A percentile compares a stretch with the other conserved stretches of the same genome.
These are phyloP conservation scores for Tenodera sinensis DNA, from an alignment of 2,888 invertebrate species.

Conservation along the genomic window DNA sequence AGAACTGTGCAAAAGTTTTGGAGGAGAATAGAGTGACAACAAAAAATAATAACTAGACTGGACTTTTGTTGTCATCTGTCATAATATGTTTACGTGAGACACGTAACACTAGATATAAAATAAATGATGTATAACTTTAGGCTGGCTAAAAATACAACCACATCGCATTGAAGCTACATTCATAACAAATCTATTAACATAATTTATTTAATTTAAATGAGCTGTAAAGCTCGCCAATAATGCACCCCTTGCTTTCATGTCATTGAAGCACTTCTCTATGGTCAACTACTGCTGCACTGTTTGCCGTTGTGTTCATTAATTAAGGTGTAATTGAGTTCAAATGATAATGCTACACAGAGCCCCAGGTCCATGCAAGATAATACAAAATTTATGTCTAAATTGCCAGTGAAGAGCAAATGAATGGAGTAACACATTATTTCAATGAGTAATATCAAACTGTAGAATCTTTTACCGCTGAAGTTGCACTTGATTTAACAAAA, in stretches of 20 bases:
- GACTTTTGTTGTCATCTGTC: too few relatives aligned
- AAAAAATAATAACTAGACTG: too few relatives aligned
- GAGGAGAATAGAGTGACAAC: too few relatives aligned
- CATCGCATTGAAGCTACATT: too few relatives aligned
- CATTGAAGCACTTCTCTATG: neutral
- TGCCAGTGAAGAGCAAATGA: conserved; percentile 13
- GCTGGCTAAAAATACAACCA: too few relatives aligned
- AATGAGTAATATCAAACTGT: conserved; percentile 14
- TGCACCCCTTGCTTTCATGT: neutral
- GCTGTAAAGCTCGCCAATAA: neutral
- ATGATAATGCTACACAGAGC: conserved; percentile 9
- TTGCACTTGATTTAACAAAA: conserved; percentile 4
- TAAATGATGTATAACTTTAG: too few relatives aligned
- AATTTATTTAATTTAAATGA: neutral
- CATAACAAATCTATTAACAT: too few relatives aligned
- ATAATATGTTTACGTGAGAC: too few relatives aligned
- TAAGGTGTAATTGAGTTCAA: conserved; percentile 22
- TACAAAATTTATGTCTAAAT: conserved; percentile 12
- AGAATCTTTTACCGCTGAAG: conserved; percentile 6
- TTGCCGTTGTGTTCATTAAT: conserved; percentile 16
- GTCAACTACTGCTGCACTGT: neutral
- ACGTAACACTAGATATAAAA: too few relatives aligned
- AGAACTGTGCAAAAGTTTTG: too few relatives aligned
- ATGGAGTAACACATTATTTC: conserved; percentile 18
- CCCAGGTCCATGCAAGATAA: conserved; percentile 14